Percentiles rank a stretch among this genome's conserved stretches.
Conservation (phyloP, 2,888 invertebrate genomes). For the Drosophila acutilabella region DNA sequence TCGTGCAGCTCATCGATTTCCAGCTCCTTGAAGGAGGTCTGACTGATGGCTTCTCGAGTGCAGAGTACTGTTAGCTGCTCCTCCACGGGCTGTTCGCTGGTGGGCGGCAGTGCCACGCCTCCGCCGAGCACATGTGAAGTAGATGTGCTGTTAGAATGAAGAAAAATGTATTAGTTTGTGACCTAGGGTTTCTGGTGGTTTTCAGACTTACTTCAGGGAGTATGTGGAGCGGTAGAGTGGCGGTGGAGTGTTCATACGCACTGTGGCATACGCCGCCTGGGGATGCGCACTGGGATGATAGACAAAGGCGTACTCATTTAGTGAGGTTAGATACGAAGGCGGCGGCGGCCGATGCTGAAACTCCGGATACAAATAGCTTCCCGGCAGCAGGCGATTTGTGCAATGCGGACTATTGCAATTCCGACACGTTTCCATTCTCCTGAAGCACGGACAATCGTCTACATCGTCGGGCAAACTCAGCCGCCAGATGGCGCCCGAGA, state of each 20-base stretch:
- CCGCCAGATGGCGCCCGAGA: conserved; percentile 97
- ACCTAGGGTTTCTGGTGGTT: neutral
- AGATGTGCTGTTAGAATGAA: conserved; percentile 43
- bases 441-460: conserved; percentile 88
- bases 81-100: conserved; percentile 50
- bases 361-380: conserved; percentile 96
- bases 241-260: conserved; percentile 89
- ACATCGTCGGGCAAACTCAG: conserved; percentile 92
- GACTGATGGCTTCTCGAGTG: conserved; percentile 52
- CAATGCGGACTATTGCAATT: conserved; percentile 88
- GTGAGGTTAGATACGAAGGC: conserved; percentile 97
- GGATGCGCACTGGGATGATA: conserved; percentile 86
- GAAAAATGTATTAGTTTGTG: neutral
- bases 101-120: conserved; percentile 46
- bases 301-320: conserved; percentile 97
- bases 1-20: conserved; percentile 49
- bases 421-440: conserved; percentile 86
- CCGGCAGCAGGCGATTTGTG: conserved; percentile 92
- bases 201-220: conserved; percentile 87
- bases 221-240: conserved; percentile 96
- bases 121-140: conserved; percentile 29
- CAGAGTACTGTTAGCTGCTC: conserved; percentile 37
- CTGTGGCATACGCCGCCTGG: conserved; percentile 81
- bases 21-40: conserved; percentile 59
- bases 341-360: conserved; percentile 98